Conservation (phyloP, 2,113 vertebrate genomes). For the Camelus dromedarius region DNA sequence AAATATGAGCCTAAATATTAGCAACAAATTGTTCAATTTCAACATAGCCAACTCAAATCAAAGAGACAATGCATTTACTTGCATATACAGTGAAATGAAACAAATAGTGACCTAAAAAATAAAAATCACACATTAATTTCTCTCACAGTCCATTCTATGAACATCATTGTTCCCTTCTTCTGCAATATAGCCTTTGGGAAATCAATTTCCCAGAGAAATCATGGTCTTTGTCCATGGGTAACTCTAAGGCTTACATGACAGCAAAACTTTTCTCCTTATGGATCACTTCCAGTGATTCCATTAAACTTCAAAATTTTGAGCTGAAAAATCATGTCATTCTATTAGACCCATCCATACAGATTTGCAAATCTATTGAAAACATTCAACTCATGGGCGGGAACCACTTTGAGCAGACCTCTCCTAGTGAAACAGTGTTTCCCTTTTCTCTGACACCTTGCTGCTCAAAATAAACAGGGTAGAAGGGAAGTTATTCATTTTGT, state of each 20-base stretch:
- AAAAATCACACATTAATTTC: not conserved
- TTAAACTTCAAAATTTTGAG: not conserved
- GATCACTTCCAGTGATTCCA: not conserved
- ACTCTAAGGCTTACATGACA: not conserved
- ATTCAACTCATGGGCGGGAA: not conserved
- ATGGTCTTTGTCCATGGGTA: not conserved
- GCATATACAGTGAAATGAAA: not conserved
- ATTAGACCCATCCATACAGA: not conserved
- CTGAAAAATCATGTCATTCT: not conserved
- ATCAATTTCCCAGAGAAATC: not conserved
- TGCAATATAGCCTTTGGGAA: not conserved
- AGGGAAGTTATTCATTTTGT: slow-evolving; percentile 71
- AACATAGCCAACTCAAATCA: not conserved
- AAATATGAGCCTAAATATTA: slow-evolving; percentile 36
- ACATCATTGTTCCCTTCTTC: not conserved
- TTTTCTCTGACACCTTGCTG: slow-evolving; percentile 23
- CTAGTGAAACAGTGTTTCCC: not conserved
- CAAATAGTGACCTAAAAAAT: slow-evolving; percentile 10
- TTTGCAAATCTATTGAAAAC: not conserved
- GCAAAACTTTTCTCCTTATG: not conserved
- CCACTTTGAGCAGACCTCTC: not conserved
- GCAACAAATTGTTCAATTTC: slow-evolving; percentile 29
- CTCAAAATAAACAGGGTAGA: slow-evolving; percentile 61
- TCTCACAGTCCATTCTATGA: not conserved
- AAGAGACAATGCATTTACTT: not conserved